phyloP scores from a whole-genome alignment of 1,140 invertebrate species.

The Danaus plexippus region DNA sequence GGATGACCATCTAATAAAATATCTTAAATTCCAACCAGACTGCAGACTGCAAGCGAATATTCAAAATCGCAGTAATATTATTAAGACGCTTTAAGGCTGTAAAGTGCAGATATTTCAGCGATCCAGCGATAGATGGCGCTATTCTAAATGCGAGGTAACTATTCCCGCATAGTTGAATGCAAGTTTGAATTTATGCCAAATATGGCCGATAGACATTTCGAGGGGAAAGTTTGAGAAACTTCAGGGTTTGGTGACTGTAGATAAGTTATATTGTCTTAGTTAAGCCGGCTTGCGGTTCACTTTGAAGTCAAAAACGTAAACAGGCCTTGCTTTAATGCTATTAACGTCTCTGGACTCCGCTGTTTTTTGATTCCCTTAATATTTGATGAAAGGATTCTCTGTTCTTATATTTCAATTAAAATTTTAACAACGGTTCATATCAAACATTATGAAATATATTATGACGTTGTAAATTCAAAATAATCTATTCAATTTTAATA shows the following conservation, averaged over 20 bases:
- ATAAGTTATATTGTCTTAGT: slow-evolving; percentile 39
- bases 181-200: slow-evolving; percentile 51
- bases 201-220: slow-evolving; percentile 36
- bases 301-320: slow-evolving; percentile 31
- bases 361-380: neutral
- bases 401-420: no score
- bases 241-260: slow-evolving; percentile 37
- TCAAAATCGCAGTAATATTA: neutral
- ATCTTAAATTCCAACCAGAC: no score
- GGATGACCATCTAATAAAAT: no score
- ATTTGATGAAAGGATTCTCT: no score
- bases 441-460: no score
- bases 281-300: slow-evolving; percentile 27
- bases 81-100: neutral
- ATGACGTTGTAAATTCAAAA: no score
- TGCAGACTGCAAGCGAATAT: no score
- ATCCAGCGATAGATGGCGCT: slow-evolving; percentile 48
- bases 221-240: slow-evolving; percentile 40
- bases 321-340: slow-evolving; percentile 5
- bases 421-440: no score
- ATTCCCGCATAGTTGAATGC: slow-evolving; percentile 37
- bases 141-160: slow-evolving; percentile 28
- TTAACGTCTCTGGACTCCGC: slow-evolving; percentile 3
- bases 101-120: slow-evolving; percentile 14
- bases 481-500: no score